phyloP scores from a whole-genome alignment of 2,113 vertebrate genomes.

The Lethenteron reissneri region DNA sequence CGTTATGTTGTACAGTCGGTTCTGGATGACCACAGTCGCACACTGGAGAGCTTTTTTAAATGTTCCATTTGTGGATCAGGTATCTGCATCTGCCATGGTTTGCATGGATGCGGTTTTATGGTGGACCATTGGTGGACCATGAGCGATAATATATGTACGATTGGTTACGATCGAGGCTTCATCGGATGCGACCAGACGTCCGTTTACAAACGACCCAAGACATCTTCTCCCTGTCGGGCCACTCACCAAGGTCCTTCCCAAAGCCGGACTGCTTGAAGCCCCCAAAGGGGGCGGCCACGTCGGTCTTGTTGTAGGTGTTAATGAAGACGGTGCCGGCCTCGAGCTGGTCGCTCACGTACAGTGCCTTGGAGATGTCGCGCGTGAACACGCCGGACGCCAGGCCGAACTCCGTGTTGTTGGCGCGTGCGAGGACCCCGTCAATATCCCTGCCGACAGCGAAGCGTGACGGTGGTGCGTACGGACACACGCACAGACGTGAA shows the following conservation, averaged over 20 bases:
- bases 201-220: no score
- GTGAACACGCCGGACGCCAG: constrained; percentile 89
- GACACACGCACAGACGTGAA: no score
- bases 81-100: neutral
- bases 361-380: constrained; percentile 71
- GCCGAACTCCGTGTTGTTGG: constrained; percentile 74
- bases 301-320: constrained; percentile 95
- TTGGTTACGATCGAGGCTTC: neutral
- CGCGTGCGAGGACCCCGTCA: constrained; percentile 51
- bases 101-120: neutral
- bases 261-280: constrained; percentile 93
- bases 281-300: constrained; percentile 79
- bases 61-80: neutral
- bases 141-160: no score
- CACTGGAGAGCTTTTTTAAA: neutral
- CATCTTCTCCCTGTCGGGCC: neutral
- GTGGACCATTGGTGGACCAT: neutral
- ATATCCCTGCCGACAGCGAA: constrained; percentile 30
- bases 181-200: no score
- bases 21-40: neutral
- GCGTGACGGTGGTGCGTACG: no score
- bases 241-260: constrained; percentile 76
- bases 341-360: constrained; percentile 70
- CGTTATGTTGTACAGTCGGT: no score
- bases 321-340: constrained; percentile 85